Base-by-base conservation (phyloP, 2,113 vertebrate species). In the Engraulis encrasicolus region DNA sequence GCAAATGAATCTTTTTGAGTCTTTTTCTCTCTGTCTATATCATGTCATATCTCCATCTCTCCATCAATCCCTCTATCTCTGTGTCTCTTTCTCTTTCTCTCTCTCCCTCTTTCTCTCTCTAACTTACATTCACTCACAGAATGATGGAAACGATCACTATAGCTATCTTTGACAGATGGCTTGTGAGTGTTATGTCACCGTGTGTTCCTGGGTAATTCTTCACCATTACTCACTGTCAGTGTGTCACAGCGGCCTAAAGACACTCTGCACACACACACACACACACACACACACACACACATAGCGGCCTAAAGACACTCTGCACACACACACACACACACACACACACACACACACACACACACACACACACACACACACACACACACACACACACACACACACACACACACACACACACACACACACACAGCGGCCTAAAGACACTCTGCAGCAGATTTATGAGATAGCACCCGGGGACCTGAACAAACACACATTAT, bases 261-360 rank as follows among this genome's bases (percentile, higher is more conserved):
- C n/a, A 54, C 50, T 38, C 38, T 36, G n/a, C 11, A 23, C 58
- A 66, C 58, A 23, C 58, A 58, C 20, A 58, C 20, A 58, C 20
- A 58, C 54, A 58, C 19, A n/a, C 2, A 58, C 19, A 58, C 19
- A 7, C 52, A 58, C 19, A 1, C 52, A n/a, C 19, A n/a, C 52
- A 58, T n/a, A n/a, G n/a, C n/a, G n/a, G n/a, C n/a, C n/a, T n/a
- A n/a, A 36, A 31, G 19, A 23, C 11, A n/a, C 20, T n/a, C n/a
- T n/a, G 86, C 61, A 89, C 88, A 82, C 82, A 86, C 86, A 54
- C 34, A 61, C 52, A 61, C 80, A 81, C 50, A 38, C 50, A 81
- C 48, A 79, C 19, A 79, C 78, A 50, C 40, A 49, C 45, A 49
- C 19, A 80, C 78, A 80, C 78, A 48, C 45, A 49, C 79, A 80